Evolutionary conservation across 2,113 vertebrate species (phyloP), one percentile per base, ranked within the genome.

Genomic region (Labeo rohita): DNA sequence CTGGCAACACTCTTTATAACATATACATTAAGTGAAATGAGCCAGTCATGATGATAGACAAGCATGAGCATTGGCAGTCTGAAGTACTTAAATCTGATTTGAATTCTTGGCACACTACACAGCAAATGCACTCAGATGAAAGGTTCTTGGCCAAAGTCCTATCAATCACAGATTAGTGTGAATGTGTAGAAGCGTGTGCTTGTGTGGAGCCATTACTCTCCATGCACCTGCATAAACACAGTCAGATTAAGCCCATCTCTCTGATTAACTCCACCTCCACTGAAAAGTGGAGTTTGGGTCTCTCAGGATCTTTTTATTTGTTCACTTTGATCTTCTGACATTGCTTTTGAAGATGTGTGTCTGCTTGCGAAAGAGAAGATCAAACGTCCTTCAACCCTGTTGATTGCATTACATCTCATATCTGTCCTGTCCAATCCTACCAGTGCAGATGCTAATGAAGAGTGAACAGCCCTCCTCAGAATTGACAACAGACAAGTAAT

Each of bases 151-250:
- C 73, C 10, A 21, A 47, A 43, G 39, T 49, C 63, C 43, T 63
- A 84, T 84, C 74, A 84, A 61, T 84, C 49, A 77, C 50, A 79
- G 80, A 77, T 83, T 83, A 54, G 84, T 61, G 6, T 50, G 59
- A 75, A 73, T 52, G 47, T 1, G 4, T 2, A 79, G 3, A 28
- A 16, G 11, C 21, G 1, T 73, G 54, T 28, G 16, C 43, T 56
- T 6, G 3, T 54, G 13, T 59, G 11, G 18, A 63, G 28, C 47
- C 8, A 0, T 68, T 52, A 28, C 16, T 23, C 66, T 81, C 39
- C 6, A 82, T 13, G 16, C 45, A 82, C 45, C 80, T 70, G 28
- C 80, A 68, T 70, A 39, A 82, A 70, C 63, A 70, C 47, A 52
- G 15, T 66, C 61, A 81, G 78, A 82, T 82, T 15, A 52, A 68